Percentiles rank a stretch among this genome's conserved stretches.
These are phyloP conservation scores for Gandaritis pyraliata DNA, from an alignment of 2,888 invertebrate genomes.

Conservation along the genomic window DNA sequence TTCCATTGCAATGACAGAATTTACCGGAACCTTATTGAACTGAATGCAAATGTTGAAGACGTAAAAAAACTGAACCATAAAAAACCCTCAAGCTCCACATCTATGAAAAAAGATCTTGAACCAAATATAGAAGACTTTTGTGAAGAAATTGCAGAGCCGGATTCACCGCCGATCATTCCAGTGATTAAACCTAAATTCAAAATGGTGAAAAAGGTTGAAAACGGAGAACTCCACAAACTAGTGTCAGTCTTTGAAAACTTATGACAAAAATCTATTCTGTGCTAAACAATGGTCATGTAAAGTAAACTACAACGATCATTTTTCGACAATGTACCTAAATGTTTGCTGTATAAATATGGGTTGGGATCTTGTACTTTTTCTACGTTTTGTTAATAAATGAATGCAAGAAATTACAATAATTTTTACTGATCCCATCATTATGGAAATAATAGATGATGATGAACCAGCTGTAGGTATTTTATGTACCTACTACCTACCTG, in stretches of 20 bases:
- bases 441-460: too few species aligned
- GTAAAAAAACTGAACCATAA: slow-evolving; percentile 58
- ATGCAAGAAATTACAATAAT: too few species aligned
- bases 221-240: slow-evolving; percentile 65
- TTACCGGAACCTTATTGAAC: slow-evolving; percentile 74
- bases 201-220: slow-evolving; percentile 62
- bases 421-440: too few species aligned
- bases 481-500: too few species aligned
- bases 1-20: slow-evolving; percentile 78
- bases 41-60: slow-evolving; percentile 66
- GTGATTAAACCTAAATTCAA: slow-evolving; percentile 64
- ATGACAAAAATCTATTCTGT: slow-evolving; percentile 48
- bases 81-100: slow-evolving; percentile 45
- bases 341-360: too few species aligned
- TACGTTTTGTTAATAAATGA: too few species aligned
- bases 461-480: too few species aligned
- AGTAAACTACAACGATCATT: too few species aligned
- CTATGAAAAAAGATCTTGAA: slow-evolving; percentile 69
- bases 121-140: slow-evolving; percentile 79
- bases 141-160: slow-evolving; percentile 63
- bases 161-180: slow-evolving; percentile 63
- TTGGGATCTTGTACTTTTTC: too few species aligned
- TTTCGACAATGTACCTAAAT: too few species aligned
- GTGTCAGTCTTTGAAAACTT: slow-evolving; percentile 70
- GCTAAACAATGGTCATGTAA: slow-evolving; percentile 65